A percentile compares a stretch with the other conserved stretches of the same genome.
Conservation (phyloP, 2,797 vertebrate genomes). For the Lutjanus argentimaculatus region DNA sequence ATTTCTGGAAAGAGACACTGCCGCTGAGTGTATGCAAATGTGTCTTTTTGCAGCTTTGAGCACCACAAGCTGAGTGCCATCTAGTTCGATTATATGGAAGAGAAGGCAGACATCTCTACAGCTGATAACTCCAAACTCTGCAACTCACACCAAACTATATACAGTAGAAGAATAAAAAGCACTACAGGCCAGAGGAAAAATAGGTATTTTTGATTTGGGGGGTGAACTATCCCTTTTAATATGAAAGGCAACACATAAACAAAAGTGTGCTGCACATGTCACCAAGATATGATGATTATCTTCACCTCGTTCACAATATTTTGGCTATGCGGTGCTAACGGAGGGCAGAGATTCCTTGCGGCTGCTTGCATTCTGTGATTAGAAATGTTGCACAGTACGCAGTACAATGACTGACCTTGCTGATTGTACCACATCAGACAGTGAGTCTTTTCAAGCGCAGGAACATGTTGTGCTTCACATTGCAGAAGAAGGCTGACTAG, state of each 20-base stretch:
- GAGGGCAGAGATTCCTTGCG: conserved; percentile 25
- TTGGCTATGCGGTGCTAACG: conserved; percentile 7
- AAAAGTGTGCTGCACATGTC: background rate
- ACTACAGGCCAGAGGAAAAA: too few species aligned
- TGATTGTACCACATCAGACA: conserved; percentile 65
- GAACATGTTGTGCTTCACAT: conserved; percentile 62
- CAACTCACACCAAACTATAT: too few species aligned
- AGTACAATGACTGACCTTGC: conserved; percentile 56
- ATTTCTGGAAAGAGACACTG: too few species aligned
- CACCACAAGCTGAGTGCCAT: too few species aligned
- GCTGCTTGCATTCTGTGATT: conserved; percentile 19
- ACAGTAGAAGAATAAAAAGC: too few species aligned
- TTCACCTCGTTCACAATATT: conserved; percentile 10
- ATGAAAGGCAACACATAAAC: conserved; percentile 1
- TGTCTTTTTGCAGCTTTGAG: too few species aligned
- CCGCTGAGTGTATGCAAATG: too few species aligned
- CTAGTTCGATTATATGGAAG: too few species aligned
- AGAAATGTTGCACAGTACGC: background rate
- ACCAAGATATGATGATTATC: background rate
- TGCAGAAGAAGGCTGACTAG: conserved; percentile 36
- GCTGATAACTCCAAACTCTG: too few species aligned
- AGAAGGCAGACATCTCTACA: too few species aligned
- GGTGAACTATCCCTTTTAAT: background rate
- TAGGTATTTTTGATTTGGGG: too few species aligned
- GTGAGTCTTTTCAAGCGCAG: conserved; percentile 48